Conservation (phyloP, 2,113 vertebrate genomes). For the Centropus unirufus region DNA sequence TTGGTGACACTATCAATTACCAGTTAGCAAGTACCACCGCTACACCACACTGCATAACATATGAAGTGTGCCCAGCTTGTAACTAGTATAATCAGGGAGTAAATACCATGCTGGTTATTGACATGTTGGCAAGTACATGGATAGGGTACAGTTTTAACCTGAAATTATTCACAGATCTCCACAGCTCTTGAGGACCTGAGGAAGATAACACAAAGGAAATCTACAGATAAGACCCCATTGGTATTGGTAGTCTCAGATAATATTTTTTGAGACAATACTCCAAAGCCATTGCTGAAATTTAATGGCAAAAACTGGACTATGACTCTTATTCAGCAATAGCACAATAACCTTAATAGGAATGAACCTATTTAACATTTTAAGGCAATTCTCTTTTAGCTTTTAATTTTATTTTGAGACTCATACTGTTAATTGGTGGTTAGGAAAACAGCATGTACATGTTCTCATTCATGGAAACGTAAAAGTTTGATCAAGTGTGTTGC, state of each 20-base stretch:
- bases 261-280: neutral
- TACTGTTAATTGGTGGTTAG: rapidly evolving
- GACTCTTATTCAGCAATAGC: neutral
- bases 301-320: neutral
- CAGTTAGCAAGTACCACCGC: neutral
- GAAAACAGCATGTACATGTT: neutral
- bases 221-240: too few relatives aligned
- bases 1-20: neutral
- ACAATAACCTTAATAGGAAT: neutral
- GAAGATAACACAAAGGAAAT: rapidly evolving
- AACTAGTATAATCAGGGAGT: neutral
- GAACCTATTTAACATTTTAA: neutral
- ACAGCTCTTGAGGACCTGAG: neutral
- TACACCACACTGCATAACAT: neutral
- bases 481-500: neutral
- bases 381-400: neutral
- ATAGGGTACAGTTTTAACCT: neutral
- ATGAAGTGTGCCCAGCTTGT: neutral
- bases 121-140: neutral
- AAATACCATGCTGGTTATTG: slow-evolving; percentile 13
- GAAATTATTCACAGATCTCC: neutral
- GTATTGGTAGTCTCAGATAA: neutral
- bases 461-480: neutral
- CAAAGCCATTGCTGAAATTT: neutral
- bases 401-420: neutral